phyloP scores from a whole-genome alignment of 2,797 vertebrate genomes.

The Natrix natrix region DNA sequence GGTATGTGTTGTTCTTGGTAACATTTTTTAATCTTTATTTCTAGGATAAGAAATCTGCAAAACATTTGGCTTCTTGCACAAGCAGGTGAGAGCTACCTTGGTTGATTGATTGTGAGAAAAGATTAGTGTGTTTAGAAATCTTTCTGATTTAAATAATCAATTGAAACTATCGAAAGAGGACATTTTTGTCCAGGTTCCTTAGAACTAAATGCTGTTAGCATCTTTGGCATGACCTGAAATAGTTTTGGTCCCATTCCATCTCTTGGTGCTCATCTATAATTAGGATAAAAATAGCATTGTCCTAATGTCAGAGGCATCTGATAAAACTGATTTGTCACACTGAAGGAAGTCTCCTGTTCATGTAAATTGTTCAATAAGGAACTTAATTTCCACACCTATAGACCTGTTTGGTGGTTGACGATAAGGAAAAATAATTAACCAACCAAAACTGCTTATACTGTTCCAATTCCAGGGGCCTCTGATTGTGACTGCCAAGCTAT shows the following conservation, averaged over 20 bases:
- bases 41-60: conserved; percentile 77
- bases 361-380: background rate
- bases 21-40: conserved; percentile 31
- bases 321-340: background rate
- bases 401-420: background rate
- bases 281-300: background rate
- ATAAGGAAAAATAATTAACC: background rate
- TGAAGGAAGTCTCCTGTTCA: background rate
- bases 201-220: background rate
- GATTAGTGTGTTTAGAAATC: background rate
- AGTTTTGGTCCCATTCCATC: background rate
- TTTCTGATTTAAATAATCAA: background rate
- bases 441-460: background rate
- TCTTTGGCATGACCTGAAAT: background rate
- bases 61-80: conserved; percentile 76
- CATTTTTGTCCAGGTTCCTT: background rate
- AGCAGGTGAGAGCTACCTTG: conserved; percentile 72
- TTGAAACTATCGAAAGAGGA: background rate
- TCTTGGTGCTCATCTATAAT: background rate
- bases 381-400: background rate
- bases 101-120: conserved; percentile 13
- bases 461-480: too few species aligned
- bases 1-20: background rate
- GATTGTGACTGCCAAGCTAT: background rate
- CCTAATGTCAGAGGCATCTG: background rate